Conservation (phyloP, 2,888 invertebrate genomes). For the Homarus gammarus region DNA sequence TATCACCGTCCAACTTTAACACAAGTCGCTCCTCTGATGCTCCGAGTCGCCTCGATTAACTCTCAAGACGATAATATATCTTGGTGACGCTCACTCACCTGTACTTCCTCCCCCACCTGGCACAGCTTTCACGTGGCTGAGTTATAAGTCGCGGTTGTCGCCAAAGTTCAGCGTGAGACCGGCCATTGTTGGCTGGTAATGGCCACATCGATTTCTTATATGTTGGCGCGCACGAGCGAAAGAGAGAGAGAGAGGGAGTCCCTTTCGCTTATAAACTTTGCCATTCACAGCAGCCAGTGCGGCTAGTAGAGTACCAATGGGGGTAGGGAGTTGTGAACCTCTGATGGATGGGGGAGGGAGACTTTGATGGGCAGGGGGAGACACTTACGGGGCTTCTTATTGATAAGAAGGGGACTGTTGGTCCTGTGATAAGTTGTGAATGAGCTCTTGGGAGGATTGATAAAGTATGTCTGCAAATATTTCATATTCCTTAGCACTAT, state of each 20-base stretch:
- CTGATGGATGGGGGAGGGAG: slow-evolving; percentile 9
- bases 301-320: background rate
- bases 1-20: no score
- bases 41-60: no score
- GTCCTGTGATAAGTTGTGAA: no score
- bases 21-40: no score
- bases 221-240: slow-evolving; percentile 17
- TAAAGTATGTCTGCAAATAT: no score
- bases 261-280: background rate
- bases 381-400: no score
- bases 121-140: background rate
- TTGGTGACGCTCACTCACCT: no score
- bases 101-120: no score
- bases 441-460: no score
- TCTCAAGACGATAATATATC: no score
- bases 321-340: background rate
- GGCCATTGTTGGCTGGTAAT: background rate
- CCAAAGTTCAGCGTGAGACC: background rate
- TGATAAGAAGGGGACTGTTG: no score
- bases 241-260: slow-evolving; percentile 44
- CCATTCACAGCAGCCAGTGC: background rate
- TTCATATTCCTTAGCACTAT: no score
- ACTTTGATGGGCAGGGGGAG: slow-evolving; percentile 29
- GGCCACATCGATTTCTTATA: background rate
- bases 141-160: background rate